These are phyloP conservation scores for Heloderma charlesbogerti DNA, from an alignment of 2,113 vertebrate species.

Conservation along the genomic window DNA sequence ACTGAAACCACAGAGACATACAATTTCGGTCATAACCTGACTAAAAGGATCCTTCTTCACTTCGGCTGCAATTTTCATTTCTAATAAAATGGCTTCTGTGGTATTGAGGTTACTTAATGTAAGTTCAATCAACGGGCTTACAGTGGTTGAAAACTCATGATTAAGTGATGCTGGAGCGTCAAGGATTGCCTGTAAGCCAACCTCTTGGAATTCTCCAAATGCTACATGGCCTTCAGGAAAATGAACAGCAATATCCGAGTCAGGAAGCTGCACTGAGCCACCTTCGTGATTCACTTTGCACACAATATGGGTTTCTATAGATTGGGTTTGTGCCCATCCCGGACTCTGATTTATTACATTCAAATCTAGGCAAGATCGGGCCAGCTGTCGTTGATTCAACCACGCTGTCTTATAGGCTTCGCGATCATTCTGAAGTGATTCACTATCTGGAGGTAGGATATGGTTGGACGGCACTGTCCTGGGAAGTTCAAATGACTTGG, in stretches of 20 bases:
- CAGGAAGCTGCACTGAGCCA: conserved; percentile 88
- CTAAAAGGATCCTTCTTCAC: conserved; percentile 89
- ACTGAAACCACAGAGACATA: conserved; percentile 82
- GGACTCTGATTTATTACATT: conserved; percentile 89
- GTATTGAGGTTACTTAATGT: conserved; percentile 88
- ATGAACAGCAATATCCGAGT: conserved; percentile 87
- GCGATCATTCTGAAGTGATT: conserved; percentile 88
- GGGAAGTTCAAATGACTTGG: conserved; percentile 60
- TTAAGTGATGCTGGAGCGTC: conserved; percentile 89
- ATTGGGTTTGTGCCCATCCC: conserved; percentile 96
- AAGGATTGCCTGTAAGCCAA: conserved; percentile 88
- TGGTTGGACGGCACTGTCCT: conserved; percentile 67
- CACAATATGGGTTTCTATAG: conserved; percentile 83
- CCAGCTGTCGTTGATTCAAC: conserved; percentile 93
- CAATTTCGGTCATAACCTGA: conserved; percentile 90
- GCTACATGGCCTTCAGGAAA: conserved; percentile 89
- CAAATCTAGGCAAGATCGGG: conserved; percentile 91
- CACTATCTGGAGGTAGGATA: conserved; percentile 80
- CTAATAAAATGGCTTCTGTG: conserved; percentile 83
- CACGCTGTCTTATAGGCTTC: conserved; percentile 97
- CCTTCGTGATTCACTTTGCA: conserved; percentile 87
- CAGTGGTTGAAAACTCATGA: conserved; percentile 86
- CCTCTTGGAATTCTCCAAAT: conserved; percentile 88
- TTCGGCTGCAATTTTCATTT: conserved; percentile 89
- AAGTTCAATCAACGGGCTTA: conserved; percentile 92